A percentile compares a stretch with the other conserved stretches of the same genome.
Conservation (phyloP, 1,140 invertebrate species). For the Aphelinus atriplicis region DNA sequence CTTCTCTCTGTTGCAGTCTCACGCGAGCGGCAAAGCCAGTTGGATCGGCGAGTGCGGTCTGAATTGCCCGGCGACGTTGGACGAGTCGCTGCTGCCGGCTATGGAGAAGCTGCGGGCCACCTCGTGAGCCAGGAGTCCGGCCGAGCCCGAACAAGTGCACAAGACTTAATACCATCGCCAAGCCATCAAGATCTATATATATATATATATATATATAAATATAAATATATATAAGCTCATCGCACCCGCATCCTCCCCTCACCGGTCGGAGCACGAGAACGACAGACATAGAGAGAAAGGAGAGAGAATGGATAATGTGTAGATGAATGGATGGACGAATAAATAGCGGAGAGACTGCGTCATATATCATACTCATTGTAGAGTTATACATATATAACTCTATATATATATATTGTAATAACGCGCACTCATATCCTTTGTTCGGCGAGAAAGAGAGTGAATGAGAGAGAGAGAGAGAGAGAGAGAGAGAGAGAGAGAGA, state of each 20-base stretch:
- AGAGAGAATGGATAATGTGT: too few relatives aligned
- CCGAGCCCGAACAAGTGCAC: constrained; percentile 46
- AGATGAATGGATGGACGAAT: too few relatives aligned
- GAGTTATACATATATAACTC: too few relatives aligned
- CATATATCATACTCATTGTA: too few relatives aligned
- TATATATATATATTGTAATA: too few relatives aligned
- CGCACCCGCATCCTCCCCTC: too few relatives aligned
- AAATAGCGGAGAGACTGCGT: too few relatives aligned
- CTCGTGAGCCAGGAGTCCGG: constrained; percentile 49
- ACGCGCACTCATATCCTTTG: too few relatives aligned
- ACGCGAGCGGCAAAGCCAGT: constrained; percentile 77
- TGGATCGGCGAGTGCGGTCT: constrained; percentile 77
- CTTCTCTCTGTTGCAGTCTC: constrained; percentile 70
- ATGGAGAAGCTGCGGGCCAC: constrained; percentile 62
- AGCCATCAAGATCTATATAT: constrained; percentile 41
- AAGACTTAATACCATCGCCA: constrained; percentile 61
- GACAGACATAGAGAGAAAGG: too few relatives aligned
- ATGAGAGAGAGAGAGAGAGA: neutral
- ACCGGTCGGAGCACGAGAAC: too few relatives aligned
- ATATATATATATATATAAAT: constrained; percentile 23
- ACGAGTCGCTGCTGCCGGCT: constrained; percentile 60
- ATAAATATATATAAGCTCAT: neutral
- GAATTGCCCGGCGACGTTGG: constrained; percentile 59
- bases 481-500: constrained; percentile 22
- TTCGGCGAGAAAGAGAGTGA: too few relatives aligned